Percentiles rank a stretch among this genome's conserved stretches.
Conservation (phyloP, 2,113 vertebrate species). For the Spea multiplicata region DNA sequence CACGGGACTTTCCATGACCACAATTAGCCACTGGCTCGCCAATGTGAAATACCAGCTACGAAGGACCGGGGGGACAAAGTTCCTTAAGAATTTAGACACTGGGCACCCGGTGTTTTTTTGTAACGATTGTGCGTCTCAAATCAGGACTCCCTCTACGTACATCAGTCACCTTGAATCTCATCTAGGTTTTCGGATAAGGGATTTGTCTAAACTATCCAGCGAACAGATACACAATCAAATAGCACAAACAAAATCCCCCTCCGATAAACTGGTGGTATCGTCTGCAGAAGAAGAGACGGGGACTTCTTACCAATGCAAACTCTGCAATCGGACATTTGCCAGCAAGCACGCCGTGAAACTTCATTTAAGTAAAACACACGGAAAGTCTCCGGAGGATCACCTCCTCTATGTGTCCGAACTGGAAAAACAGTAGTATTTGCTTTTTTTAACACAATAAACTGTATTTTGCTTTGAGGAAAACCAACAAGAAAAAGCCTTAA, state of each 20-base stretch:
- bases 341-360: slow-evolving; percentile 99
- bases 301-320: slow-evolving; percentile 91
- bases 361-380: slow-evolving; percentile 98
- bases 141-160: slow-evolving; percentile 96
- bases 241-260: slow-evolving; percentile 88
- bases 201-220: slow-evolving; percentile 91
- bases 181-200: slow-evolving; percentile 93
- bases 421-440: slow-evolving; percentile 92
- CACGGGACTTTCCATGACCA: slow-evolving; percentile 98
- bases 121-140: slow-evolving; percentile 97
- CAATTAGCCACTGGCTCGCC: slow-evolving; percentile 98
- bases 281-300: slow-evolving; percentile 86
- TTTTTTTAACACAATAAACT: slow-evolving; percentile 59
- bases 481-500: slow-evolving; percentile 85
- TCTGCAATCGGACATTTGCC: slow-evolving; percentile 98
- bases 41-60: slow-evolving; percentile 99
- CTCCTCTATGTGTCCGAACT: slow-evolving; percentile 94
- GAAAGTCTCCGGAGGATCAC: slow-evolving; percentile 97
- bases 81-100: slow-evolving; percentile 98
- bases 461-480: slow-evolving; percentile 73
- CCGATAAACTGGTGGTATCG: slow-evolving; percentile 88
- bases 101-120: slow-evolving; percentile 98
- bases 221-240: slow-evolving; percentile 91
- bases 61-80: slow-evolving; percentile 98
- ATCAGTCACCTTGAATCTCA: slow-evolving; percentile 97